phyloP scores from a whole-genome alignment of 1,140 invertebrate species.

The Charaxes varanes region DNA sequence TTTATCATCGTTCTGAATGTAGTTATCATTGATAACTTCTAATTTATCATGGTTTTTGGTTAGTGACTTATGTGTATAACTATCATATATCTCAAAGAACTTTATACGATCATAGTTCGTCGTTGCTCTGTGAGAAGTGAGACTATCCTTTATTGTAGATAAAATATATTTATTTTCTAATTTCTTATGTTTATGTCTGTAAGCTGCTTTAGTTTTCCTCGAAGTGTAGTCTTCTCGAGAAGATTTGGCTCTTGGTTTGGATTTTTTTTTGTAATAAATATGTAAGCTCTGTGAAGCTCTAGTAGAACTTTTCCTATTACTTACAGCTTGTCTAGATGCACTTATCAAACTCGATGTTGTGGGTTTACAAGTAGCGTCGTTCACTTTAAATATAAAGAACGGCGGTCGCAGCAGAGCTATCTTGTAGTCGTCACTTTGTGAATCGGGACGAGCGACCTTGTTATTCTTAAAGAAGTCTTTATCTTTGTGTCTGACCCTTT shows the following conservation, averaged over 20 bases:
- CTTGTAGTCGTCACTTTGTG: slow-evolving; percentile 4
- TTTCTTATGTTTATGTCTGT: not conserved
- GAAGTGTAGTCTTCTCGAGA: too few species aligned
- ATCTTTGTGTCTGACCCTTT: slow-evolving; percentile 22
- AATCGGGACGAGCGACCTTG: not conserved
- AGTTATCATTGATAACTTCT: not conserved
- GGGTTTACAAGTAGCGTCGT: slow-evolving; percentile 10
- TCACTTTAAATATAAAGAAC: slow-evolving; percentile 13
- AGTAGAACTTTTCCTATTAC: too few species aligned
- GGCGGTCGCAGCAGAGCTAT: slow-evolving; percentile 12
- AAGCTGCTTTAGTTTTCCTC: not conserved
- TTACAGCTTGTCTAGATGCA: not conserved
- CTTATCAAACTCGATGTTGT: slow-evolving; percentile 1
- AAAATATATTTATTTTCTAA: not conserved
- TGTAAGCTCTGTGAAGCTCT: too few species aligned
- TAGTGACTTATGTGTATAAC: slow-evolving; percentile 24
- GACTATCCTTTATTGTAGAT: not conserved
- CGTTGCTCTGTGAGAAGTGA: slow-evolving; percentile 1
- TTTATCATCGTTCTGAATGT: slow-evolving; percentile 13
- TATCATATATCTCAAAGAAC: slow-evolving; percentile 62
- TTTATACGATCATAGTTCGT: slow-evolving; percentile 46
- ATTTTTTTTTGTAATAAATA: too few species aligned
- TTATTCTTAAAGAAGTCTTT: not conserved
- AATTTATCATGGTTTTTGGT: not conserved
- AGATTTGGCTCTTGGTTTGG: too few species aligned